Evolutionary conservation across 2,888 invertebrate genomes (phyloP).

Genomic region (Hyppa rectilinea): DNA sequence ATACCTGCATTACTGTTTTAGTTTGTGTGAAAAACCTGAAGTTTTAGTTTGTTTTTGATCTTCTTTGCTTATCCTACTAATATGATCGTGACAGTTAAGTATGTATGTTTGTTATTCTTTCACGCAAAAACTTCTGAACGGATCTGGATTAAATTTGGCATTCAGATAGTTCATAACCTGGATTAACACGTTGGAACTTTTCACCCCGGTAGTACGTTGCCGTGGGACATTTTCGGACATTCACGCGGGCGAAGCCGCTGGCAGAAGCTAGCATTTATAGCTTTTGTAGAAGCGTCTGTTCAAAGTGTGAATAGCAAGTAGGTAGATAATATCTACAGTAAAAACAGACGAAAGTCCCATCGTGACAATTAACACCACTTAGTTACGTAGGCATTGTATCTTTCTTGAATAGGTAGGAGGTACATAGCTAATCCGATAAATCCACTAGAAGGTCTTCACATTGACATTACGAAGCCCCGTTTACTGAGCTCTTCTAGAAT

Average conservation of each 20-base stretch:
- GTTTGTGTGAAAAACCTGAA: constrained; percentile 9
- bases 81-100: no score
- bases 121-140: no score
- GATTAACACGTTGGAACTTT: no score
- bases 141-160: no score
- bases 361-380: background rate
- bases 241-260: no score
- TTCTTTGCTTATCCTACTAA: no score
- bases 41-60: constrained; percentile 13
- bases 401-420: constrained; percentile 12
- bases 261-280: no score
- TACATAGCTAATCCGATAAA: constrained; percentile 47
- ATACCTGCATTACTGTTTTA: constrained; percentile 4
- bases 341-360: background rate
- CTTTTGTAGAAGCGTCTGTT: no score
- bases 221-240: no score
- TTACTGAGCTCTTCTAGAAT: constrained; percentile 25
- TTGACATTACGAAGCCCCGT: constrained; percentile 48
- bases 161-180: no score
- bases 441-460: constrained; percentile 49
- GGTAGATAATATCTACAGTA: background rate
- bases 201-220: no score
- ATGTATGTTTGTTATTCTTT: no score
- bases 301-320: background rate
- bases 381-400: constrained; percentile 14